Evolutionary conservation across 2,888 invertebrate genomes (phyloP), one percentile per base, ranked within the genome.

Genomic region (Polydrusus tereticollis): DNA sequence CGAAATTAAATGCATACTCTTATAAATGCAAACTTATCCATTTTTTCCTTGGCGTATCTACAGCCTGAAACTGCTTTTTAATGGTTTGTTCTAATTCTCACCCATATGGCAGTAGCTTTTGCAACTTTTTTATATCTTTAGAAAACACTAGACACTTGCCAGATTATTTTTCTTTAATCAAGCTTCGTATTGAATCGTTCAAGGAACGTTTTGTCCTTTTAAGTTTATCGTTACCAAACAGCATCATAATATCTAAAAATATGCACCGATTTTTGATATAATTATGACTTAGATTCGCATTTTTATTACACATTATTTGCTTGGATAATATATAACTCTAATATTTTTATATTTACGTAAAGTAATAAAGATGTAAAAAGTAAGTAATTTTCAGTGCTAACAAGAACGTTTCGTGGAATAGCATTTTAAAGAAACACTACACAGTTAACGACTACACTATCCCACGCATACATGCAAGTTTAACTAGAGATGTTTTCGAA

Each of bases 41-140:
- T 41, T 41, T 16, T 16, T 41, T 41, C 41, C 16, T 12, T 3
- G 16, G 6, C 41, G 6, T 41, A 41, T 41, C 16, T 41, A 16
- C 41, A 41, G 16, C n/a, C 41, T 7, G 2, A 41, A 16, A 41
- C 16, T 41, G 41, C 41, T 41, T 41, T 41, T n/a, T 41, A 16
- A 41, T 36, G 41, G n/a, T 41, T 41, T 41, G 14, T 41, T 41
- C 14, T 55, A 8, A 55, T 55, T 29, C 29, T 18, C 52, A 55
- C 52, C 29, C 16, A 55, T 47, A 29, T 29, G 29, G 16, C 23
- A 29, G 33, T 55, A 55, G 52, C 52, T 26, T 55, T 52, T 29
- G 52, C 52, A 33, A 55, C 23, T 29, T 29, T 29, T 29, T 29
- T 1, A 29, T 29, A 26, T 12, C 29, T 29, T 55, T 52, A 52